Conservation (phyloP, 2,113 vertebrate genomes). For the Microcebus lehilahytsara region DNA sequence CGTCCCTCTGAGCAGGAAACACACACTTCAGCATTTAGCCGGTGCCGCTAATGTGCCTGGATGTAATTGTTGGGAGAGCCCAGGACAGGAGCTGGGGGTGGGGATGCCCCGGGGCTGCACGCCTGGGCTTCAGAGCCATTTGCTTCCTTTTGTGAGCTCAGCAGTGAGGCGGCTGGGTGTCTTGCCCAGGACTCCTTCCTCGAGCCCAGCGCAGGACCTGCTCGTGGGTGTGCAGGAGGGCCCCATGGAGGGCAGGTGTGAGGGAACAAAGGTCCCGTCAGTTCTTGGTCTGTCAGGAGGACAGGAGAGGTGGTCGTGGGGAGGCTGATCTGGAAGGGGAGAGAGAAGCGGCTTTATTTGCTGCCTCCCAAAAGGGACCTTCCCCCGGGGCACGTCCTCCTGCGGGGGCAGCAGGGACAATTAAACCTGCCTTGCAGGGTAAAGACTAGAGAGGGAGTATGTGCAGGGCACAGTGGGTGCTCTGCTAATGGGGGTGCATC, state of each 20-base stretch:
- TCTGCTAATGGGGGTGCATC: neutral
- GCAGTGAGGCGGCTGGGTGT: neutral
- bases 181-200: neutral
- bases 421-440: neutral
- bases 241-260: neutral
- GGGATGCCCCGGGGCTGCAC: neutral
- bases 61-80: constrained; percentile 82
- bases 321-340: neutral
- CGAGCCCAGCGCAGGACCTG: neutral
- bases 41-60: constrained; percentile 75
- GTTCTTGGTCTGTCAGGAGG: neutral
- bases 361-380: neutral
- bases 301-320: neutral
- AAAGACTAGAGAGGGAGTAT: neutral
- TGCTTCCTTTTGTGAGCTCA: constrained; percentile 68
- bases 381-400: neutral
- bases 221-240: neutral
- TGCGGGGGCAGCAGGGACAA: neutral
- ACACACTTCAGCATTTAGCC: constrained; percentile 83
- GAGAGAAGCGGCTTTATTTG: neutral
- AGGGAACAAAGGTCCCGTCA: neutral
- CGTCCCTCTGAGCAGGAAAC: constrained; percentile 81
- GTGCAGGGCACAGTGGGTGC: too few relatives aligned
- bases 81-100: neutral
- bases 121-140: neutral